phyloP scores from a whole-genome alignment of 1,140 invertebrate species.

The Hycleus cichorii region DNA sequence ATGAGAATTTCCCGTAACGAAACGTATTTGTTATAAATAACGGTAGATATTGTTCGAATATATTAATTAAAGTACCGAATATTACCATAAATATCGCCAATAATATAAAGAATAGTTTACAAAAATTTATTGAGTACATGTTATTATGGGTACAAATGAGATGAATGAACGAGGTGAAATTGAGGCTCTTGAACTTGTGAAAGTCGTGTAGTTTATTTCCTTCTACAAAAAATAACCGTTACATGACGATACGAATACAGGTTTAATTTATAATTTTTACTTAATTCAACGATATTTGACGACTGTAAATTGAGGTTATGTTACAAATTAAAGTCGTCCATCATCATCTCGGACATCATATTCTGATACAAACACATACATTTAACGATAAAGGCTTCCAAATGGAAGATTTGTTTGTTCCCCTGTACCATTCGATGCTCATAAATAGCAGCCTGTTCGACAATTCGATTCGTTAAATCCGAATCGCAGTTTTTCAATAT shows the following conservation, averaged over 20 bases:
- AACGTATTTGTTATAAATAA: conserved; percentile 51
- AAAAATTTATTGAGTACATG: background rate
- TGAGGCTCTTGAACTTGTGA: too few relatives aligned
- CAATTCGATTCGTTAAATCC: conserved; percentile 61
- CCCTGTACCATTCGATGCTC: conserved; percentile 86
- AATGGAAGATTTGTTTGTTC: conserved; percentile 91
- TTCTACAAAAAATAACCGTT: too few relatives aligned
- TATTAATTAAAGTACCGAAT: conserved; percentile 51
- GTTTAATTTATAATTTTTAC: too few relatives aligned
- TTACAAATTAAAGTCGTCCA: too few relatives aligned
- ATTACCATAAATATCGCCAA: conserved; percentile 39
- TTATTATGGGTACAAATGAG: too few relatives aligned
- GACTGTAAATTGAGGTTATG: background rate
- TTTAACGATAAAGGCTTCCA: conserved; percentile 93
- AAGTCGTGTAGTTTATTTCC: too few relatives aligned
- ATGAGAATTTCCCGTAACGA: conserved; percentile 61
- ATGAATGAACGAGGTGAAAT: too few relatives aligned
- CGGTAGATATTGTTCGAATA: conserved; percentile 56
- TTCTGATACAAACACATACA: conserved; percentile 91
- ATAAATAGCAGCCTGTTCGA: conserved; percentile 76
- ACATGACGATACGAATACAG: too few relatives aligned
- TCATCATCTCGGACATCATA: conserved; percentile 10
- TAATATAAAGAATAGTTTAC: conserved; percentile 24
- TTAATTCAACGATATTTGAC: too few relatives aligned
- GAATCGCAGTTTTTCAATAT: conserved; percentile 85